Conservation (phyloP, 2,888 invertebrate genomes). For the Melipona beecheii region DNA sequence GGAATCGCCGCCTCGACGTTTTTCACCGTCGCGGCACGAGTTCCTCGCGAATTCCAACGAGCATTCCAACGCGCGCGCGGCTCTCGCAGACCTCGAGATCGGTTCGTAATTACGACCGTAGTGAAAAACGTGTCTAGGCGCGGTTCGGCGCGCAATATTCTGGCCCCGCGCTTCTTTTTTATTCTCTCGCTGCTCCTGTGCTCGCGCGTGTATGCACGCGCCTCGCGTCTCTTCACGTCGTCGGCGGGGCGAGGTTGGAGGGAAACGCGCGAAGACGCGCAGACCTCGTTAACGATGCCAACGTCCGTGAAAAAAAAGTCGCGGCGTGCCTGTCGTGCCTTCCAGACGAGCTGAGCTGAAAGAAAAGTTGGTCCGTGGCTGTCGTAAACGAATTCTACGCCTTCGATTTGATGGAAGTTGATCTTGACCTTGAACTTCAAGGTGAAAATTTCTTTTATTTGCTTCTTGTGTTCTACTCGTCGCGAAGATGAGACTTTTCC, state of each 20-base stretch:
- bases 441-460: too few species aligned
- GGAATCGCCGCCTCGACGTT: neutral
- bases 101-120: constrained; percentile 43
- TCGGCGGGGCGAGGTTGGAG: neutral
- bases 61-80: neutral
- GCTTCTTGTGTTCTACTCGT: too few species aligned
- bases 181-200: constrained; percentile 1
- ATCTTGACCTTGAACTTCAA: too few species aligned
- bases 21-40: neutral
- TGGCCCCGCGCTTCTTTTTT: constrained; percentile 40
- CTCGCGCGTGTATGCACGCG: constrained; percentile 9
- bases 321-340: neutral
- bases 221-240: constrained; percentile 11
- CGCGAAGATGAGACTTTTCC: too few species aligned
- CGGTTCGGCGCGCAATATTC: constrained; percentile 49
- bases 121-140: constrained; percentile 47
- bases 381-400: too few species aligned
- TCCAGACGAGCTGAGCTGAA: neutral
- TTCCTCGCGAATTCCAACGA: constrained; percentile 34
- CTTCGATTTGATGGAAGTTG: too few species aligned
- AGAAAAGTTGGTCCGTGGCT: too few species aligned
- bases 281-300: constrained; percentile 58
- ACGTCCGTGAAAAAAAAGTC: constrained; percentile 44
- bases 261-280: constrained; percentile 34
- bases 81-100: constrained; percentile 53